phyloP scores from a whole-genome alignment of 2,113 vertebrate genomes.

The Pholis gunnellus region DNA sequence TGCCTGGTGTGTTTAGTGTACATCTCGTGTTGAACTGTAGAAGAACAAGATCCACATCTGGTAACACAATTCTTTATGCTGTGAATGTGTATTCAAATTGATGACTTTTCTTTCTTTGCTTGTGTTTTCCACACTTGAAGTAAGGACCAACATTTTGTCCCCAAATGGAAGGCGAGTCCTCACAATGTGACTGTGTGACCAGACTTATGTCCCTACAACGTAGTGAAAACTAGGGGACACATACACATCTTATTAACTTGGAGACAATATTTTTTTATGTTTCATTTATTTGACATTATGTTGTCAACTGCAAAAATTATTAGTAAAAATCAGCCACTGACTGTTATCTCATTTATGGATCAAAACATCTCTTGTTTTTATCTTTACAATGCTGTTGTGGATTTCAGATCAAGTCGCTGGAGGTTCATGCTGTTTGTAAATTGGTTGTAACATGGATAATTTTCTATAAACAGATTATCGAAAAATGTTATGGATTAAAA shows the following conservation, averaged over 20 bases:
- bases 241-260: neutral
- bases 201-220: neutral
- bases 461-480: neutral
- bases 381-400: neutral
- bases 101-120: neutral
- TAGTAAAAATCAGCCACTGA: neutral
- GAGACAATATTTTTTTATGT: neutral
- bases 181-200: neutral
- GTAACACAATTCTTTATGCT: neutral
- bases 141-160: neutral
- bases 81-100: no score
- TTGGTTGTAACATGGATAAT: neutral
- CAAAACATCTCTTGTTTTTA: neutral
- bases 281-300: conserved; percentile 38
- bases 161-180: neutral
- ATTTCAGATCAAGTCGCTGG: neutral
- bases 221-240: neutral
- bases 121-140: neutral
- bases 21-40: neutral
- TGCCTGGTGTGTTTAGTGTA: neutral
- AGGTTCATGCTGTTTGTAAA: neutral
- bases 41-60: neutral
- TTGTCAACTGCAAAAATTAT: neutral
- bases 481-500: neutral
- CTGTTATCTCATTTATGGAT: neutral